Evolutionary conservation across 2,113 vertebrate species (phyloP).

Genomic region (Picathartes gymnocephalus): DNA sequence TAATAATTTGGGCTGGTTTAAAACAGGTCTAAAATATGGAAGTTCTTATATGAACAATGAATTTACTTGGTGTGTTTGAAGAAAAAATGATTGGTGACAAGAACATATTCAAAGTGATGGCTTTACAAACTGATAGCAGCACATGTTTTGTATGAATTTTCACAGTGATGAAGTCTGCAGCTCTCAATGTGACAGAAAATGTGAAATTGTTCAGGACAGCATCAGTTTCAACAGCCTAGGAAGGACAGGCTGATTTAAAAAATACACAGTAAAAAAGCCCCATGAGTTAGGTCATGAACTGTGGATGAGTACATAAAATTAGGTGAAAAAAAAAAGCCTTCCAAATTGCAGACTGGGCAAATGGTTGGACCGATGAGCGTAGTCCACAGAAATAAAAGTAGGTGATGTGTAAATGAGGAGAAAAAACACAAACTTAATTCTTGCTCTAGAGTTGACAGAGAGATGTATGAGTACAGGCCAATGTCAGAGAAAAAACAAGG

Average conservation of each 20-base stretch:
- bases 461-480: neutral
- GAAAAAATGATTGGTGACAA: neutral
- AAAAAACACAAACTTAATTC: neutral
- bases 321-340: neutral
- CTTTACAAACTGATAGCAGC: neutral
- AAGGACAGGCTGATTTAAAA: neutral
- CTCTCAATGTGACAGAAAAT: neutral
- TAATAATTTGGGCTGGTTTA: neutral
- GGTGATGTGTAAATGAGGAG: neutral
- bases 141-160: neutral
- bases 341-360: neutral
- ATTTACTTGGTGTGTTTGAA: neutral
- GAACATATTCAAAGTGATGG: neutral
- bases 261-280: neutral
- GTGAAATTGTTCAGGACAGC: neutral
- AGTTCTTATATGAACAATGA: neutral
- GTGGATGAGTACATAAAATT: neutral
- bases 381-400: neutral
- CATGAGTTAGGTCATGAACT: neutral
- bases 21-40: neutral
- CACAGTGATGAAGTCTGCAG: neutral
- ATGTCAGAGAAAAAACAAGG: neutral
- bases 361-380: neutral
- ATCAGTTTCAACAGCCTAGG: neutral
- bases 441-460: neutral